Evolutionary conservation across 2,888 invertebrate species (phyloP).

Genomic region (Microctonus aethiopoides): DNA sequence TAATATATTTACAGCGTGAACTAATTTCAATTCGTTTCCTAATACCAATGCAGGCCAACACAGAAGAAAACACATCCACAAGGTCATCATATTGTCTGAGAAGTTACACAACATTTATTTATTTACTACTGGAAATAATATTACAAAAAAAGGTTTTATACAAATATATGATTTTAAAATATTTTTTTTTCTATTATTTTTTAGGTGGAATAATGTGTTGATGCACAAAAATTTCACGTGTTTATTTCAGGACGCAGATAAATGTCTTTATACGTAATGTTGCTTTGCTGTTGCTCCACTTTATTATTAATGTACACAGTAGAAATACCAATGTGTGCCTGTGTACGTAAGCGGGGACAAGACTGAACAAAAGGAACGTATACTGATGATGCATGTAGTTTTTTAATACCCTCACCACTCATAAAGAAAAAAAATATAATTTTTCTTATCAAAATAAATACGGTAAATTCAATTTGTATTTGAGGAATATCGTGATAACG

Average conservation of each 20-base stretch:
- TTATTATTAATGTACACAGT: neutral
- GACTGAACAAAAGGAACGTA: neutral
- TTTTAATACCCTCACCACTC: neutral
- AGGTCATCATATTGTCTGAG: neutral
- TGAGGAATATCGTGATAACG: neutral
- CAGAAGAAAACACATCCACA: constrained; percentile 6
- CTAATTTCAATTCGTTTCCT: constrained; percentile 40
- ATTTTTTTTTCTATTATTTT: too few species aligned
- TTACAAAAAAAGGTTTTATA: too few species aligned
- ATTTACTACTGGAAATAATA: too few species aligned
- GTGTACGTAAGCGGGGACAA: neutral
- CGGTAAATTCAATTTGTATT: neutral
- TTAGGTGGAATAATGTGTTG: too few species aligned
- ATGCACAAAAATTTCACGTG: neutral
- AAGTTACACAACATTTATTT: neutral
- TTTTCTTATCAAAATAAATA: neutral
- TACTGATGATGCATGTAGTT: neutral
- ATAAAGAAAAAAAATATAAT: neutral
- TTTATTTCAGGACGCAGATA: neutral
- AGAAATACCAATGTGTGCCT: neutral
- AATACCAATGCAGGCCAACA: neutral
- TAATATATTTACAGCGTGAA: constrained; percentile 52
- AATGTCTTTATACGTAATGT: neutral
- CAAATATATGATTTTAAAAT: too few species aligned
- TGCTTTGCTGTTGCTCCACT: neutral